Evolutionary conservation across 2,113 vertebrate species (phyloP).

Genomic region (Sceloporus undulatus): DNA sequence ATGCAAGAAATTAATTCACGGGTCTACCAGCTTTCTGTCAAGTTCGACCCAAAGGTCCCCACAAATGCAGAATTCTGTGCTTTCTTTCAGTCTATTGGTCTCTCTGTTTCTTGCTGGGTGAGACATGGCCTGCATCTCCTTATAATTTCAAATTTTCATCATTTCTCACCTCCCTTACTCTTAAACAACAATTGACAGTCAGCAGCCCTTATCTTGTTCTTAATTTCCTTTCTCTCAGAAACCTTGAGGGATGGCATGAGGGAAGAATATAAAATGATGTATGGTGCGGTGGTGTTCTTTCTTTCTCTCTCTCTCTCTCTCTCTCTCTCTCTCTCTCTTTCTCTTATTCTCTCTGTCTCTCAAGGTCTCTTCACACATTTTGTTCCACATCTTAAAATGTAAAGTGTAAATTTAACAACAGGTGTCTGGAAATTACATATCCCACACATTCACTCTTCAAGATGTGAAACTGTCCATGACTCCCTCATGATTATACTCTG

Average conservation of each 20-base stretch:
- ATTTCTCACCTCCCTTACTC: neutral
- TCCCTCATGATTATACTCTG: neutral
- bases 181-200: neutral
- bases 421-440: neutral
- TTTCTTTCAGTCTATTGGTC: neutral
- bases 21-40: neutral
- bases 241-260: neutral
- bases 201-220: constrained; percentile 22
- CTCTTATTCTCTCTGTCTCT: neutral
- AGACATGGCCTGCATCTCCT: neutral
- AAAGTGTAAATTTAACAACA: neutral
- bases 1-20: too few relatives aligned
- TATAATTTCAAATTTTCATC: neutral
- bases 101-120: neutral
- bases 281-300: neutral
- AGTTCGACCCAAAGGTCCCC: neutral
- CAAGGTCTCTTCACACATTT: neutral
- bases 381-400: neutral
- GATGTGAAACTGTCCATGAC: too few relatives aligned
- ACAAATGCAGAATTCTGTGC: neutral
- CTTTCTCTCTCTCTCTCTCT: neutral
- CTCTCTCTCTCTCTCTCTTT: too few relatives aligned
- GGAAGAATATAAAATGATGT: neutral
- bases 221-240: constrained; percentile 7
- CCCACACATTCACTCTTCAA: too few relatives aligned